Evolutionary conservation across 2,113 vertebrate species (phyloP).

Genomic region (Onychorhynchus coronatus): DNA sequence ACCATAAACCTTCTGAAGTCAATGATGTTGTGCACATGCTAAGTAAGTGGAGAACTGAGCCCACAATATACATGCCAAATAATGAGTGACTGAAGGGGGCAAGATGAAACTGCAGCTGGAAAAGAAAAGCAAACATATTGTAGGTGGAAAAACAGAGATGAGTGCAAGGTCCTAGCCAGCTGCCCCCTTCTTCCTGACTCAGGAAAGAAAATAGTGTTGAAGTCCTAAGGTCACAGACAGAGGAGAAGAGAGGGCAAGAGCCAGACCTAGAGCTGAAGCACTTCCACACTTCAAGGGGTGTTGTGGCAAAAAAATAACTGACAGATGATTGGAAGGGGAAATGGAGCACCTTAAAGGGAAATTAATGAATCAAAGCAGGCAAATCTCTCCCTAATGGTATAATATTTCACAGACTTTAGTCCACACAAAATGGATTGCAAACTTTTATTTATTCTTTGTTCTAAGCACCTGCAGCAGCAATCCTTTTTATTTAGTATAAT

Average conservation of each 20-base stretch:
- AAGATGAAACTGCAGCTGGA: conserved; percentile 52
- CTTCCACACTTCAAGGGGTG: conserved; percentile 39
- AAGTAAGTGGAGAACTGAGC: neutral
- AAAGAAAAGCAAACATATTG: conserved; percentile 63
- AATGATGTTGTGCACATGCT: neutral
- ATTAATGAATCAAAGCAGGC: conserved; percentile 46
- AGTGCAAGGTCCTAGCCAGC: conserved; percentile 41
- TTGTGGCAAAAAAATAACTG: neutral
- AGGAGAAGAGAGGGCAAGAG: conserved; percentile 45
- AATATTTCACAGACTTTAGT: neutral
- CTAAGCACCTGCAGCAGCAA: neutral
- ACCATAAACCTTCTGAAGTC: neutral
- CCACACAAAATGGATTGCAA: neutral
- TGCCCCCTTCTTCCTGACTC: conserved; percentile 61
- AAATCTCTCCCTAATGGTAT: neutral
- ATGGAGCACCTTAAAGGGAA: conserved; percentile 44
- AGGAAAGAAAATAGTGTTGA: conserved; percentile 70
- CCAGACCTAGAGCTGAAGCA: conserved; percentile 39
- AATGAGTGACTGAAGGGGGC: neutral
- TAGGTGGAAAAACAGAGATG: conserved; percentile 53
- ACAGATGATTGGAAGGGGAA: neutral
- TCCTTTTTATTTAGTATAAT: neutral
- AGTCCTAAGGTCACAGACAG: conserved; percentile 56
- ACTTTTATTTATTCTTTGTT: neutral
- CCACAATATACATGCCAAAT: neutral